Percentiles rank a stretch among this genome's conserved stretches.
These are phyloP conservation scores for Andrena chrysosceles DNA, from an alignment of 2,888 invertebrate genomes.

Conservation along the genomic window DNA sequence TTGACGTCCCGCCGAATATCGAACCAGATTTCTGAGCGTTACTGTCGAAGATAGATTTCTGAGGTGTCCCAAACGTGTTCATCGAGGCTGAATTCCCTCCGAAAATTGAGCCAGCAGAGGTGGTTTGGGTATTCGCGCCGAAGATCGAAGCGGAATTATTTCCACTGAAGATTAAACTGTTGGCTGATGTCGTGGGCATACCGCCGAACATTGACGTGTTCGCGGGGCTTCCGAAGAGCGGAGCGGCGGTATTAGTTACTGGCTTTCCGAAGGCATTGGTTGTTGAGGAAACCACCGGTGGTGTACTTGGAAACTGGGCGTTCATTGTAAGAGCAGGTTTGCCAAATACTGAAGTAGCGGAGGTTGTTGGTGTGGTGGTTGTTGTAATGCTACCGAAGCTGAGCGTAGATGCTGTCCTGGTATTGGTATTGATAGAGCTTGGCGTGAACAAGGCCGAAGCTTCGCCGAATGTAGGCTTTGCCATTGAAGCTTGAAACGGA, in stretches of 20 bases:
- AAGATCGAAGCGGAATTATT: constrained; percentile 55
- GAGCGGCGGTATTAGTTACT: constrained; percentile 45
- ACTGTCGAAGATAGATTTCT: constrained; percentile 60
- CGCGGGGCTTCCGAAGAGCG: constrained; percentile 44
- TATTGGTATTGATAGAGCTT: constrained; percentile 20
- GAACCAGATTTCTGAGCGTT: constrained; percentile 53
- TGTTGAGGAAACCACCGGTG: constrained; percentile 50
- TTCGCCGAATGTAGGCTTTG: constrained; percentile 58
- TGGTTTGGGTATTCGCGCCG: constrained; percentile 46
- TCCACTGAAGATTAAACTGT: constrained; percentile 62
- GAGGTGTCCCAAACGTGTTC: constrained; percentile 42
- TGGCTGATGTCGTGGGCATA: constrained; percentile 41
- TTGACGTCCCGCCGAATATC: constrained; percentile 56
- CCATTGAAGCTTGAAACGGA: constrained; percentile 52
- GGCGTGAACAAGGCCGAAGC: constrained; percentile 47
- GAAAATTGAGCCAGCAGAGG: constrained; percentile 57
- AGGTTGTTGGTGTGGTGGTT: constrained; percentile 12
- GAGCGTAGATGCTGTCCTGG: constrained; percentile 30
- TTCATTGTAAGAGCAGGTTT: constrained; percentile 48
- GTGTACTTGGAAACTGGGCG: constrained; percentile 58
- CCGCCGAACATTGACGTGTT: constrained; percentile 60
- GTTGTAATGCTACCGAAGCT: constrained; percentile 48
- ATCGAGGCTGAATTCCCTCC: constrained; percentile 51
- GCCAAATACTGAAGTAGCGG: constrained; percentile 52
- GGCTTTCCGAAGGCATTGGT: constrained; percentile 60